Base-by-base conservation (phyloP, 2,888 invertebrate species). In the Hoplodrina blanda region DNA sequence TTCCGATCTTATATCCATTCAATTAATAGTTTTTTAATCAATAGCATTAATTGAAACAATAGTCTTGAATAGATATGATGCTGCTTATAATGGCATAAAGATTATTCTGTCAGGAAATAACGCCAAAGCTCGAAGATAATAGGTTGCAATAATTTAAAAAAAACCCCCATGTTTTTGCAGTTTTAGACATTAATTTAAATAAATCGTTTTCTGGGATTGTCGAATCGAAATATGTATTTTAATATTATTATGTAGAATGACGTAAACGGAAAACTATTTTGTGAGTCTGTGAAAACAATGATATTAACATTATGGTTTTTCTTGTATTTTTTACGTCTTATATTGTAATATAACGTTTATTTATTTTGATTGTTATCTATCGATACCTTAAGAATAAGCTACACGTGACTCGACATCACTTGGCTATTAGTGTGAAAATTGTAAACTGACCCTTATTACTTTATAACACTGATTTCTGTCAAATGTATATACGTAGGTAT, bases 201-300 rank as follows among this genome's bases (percentile, higher is more conserved):
- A 25, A 62, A 77, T 73, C 44, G 20, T 41, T 65, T 59, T 67
- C 52, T 72, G 17, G 33, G 68, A 78, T 80, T 73, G 73, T 69
- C 25, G 49, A 55, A 61, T 69, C 25, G 49, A 55, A 61, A 72
- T 59, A 67, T 37, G n/a, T 62, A 73, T 73, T 72, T 69, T 62
- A 62, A 56, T 68, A 63, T 54, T 56, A 74, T 56, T 54, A 63
- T 25, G 15, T 50, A 6, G 54, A 17, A 54, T 79, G 77, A 81
- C 81, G 81, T 56, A 67, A 63, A 64, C 72, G 64, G 69, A 80
- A 77, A 70, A 68, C 50, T 30, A 55, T 64, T n/a, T 15, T 33
- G 44, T 49, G 20, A 30, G 11, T 69, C 10, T 20, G 17, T 53
- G 59, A 62, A 73, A 81, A 72, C 67, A 71, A 41, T 60, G 5